These are phyloP conservation scores for Metellina segmentata DNA, from an alignment of 2,888 invertebrate species.

Conservation along the genomic window DNA sequence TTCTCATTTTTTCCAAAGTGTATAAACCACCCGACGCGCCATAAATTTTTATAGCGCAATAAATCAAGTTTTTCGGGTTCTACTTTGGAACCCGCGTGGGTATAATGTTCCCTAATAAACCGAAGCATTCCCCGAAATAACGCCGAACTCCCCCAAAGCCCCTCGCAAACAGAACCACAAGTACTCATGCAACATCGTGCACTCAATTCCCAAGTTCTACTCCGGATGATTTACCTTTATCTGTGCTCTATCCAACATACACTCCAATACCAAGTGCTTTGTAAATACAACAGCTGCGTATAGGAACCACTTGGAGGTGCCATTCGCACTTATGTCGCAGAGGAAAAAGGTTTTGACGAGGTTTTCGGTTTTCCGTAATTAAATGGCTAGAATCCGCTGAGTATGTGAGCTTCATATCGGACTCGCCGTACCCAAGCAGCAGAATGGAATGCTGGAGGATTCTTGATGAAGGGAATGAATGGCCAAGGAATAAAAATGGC, in stretches of 20 bases:
- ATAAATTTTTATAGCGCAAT: background rate
- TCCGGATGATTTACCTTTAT: conserved; percentile 12
- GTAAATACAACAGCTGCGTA: conserved; percentile 52
- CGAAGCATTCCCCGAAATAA: background rate
- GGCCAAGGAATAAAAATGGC: too few relatives aligned
- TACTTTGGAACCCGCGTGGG: background rate
- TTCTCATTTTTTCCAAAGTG: background rate
- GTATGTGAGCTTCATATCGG: background rate
- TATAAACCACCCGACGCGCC: background rate
- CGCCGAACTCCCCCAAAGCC: background rate
- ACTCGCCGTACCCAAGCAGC: background rate
- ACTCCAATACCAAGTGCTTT: conserved; percentile 34
- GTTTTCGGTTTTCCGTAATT: conserved; percentile 42
- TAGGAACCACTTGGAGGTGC: conserved; percentile 3
- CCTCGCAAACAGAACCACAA: conserved; percentile 20
- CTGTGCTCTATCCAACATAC: conserved; percentile 24
- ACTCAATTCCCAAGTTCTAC: background rate
- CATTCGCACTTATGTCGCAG: background rate
- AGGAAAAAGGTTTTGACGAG: conserved; percentile 46
- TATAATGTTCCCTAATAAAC: background rate
- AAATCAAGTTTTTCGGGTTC: background rate
- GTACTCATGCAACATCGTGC: conserved; percentile 13
- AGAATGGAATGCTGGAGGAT: background rate
- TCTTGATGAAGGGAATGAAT: too few relatives aligned
- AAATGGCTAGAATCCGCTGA: conserved; percentile 21